phyloP scores from a whole-genome alignment of 2,888 invertebrate genomes.

The Tillus elongatus region DNA sequence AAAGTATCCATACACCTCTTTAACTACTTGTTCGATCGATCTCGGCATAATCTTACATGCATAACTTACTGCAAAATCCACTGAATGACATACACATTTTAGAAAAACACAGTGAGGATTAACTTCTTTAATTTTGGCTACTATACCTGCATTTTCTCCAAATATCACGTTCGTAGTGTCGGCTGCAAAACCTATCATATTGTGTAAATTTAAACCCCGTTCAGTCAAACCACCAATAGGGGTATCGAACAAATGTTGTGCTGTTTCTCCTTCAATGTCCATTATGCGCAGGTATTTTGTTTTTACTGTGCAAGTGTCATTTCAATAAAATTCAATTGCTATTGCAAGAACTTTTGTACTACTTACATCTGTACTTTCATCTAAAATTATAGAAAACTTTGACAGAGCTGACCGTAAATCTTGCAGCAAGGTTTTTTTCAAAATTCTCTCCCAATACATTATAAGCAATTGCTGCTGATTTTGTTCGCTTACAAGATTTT shows the following conservation, averaged over 20 bases:
- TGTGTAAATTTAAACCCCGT: conserved; percentile 6
- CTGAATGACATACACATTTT: conserved; percentile 19
- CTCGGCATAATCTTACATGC: conserved; percentile 13
- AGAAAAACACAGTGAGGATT: conserved; percentile 18
- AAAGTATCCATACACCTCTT: conserved; percentile 9
- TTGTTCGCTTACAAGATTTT: conserved; percentile 16
- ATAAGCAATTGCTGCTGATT: conserved; percentile 14
- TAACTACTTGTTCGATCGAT: conserved; percentile 1
- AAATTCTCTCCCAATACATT: conserved; percentile 14
- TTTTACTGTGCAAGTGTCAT: conserved; percentile 10
- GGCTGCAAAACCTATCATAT: conserved; percentile 15
- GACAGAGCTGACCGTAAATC: conserved; percentile 13
- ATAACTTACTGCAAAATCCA: conserved; percentile 16
- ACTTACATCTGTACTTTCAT: conserved; percentile 17
- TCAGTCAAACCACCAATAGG: conserved; percentile 11
- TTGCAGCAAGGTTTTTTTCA: conserved; percentile 13
- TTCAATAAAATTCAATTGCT: conserved; percentile 16
- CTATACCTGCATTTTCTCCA: conserved; percentile 14
- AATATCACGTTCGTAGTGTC: conserved; percentile 19
- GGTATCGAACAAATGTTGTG: conserved; percentile 15
- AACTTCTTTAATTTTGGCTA: conserved; percentile 14
- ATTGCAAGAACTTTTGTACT: no score
- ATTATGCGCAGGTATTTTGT: conserved; percentile 16
- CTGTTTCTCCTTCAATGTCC: conserved; percentile 15
- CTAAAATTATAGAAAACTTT: conserved; percentile 15